These are phyloP conservation scores for Petrolisthes manimaculis DNA, from an alignment of 2,888 invertebrate species.

Conservation along the genomic window DNA sequence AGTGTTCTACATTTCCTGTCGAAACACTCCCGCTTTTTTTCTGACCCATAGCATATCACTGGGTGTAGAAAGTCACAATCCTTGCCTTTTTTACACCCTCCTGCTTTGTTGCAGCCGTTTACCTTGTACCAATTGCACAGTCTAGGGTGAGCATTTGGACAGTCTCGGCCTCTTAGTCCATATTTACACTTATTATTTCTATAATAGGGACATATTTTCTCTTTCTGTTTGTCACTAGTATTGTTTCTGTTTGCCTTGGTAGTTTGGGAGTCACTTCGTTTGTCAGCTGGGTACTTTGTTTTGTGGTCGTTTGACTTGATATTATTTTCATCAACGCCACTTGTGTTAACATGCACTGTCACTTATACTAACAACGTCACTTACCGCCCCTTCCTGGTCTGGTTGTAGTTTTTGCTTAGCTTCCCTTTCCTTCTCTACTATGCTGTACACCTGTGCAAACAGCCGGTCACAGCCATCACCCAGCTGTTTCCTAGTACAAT, in stretches of 20 bases:
- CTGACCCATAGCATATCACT: background rate
- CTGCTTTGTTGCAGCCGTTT: background rate
- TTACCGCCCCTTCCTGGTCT: background rate
- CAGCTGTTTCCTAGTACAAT: background rate
- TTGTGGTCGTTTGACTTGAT: background rate
- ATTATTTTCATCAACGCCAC: no score
- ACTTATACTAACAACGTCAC: background rate
- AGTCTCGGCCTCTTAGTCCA: background rate
- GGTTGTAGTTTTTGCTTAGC: background rate
- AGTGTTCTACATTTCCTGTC: background rate
- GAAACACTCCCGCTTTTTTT: background rate
- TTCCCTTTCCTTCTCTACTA: background rate
- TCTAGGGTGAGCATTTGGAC: background rate
- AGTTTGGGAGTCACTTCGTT: background rate
- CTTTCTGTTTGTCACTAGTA: background rate
- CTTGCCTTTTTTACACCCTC: conserved; percentile 4
- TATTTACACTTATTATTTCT: background rate
- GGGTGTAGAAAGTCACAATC: background rate
- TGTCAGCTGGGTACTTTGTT: background rate
- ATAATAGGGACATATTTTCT: background rate
- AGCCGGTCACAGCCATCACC: background rate
- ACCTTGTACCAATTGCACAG: background rate
- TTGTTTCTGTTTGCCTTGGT: background rate
- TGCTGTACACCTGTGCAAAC: background rate
- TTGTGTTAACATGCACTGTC: no score